These are phyloP conservation scores for Tridacna crocea DNA, from an alignment of 2,888 invertebrate genomes.

Conservation along the genomic window DNA sequence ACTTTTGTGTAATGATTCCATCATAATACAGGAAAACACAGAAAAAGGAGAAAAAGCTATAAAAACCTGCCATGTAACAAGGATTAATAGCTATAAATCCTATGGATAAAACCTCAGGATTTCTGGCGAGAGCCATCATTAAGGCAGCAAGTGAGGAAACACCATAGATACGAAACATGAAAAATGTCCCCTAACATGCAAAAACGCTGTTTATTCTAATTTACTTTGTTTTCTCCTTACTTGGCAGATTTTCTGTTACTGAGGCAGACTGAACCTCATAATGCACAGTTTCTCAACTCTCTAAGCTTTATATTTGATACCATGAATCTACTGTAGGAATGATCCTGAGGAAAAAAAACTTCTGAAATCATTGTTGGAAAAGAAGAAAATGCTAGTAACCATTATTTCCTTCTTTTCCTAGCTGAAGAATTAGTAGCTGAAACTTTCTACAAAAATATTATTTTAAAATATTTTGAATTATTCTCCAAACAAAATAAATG, in stretches of 20 bases:
- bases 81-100: slow-evolving; percentile 7
- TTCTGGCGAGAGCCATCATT: slow-evolving; percentile 19
- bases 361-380: neutral
- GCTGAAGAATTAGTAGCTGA: no score
- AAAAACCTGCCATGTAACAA: neutral
- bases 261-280: no score
- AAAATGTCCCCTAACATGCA: slow-evolving; percentile 23
- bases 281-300: no score
- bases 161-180: neutral
- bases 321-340: no score
- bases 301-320: no score
- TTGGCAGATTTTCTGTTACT: neutral
- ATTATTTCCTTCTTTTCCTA: neutral
- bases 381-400: neutral
- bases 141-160: slow-evolving; percentile 20
- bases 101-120: neutral
- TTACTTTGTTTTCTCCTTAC: neutral
- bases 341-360: no score
- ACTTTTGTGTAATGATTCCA: no score
- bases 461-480: no score
- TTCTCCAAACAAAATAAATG: no score
- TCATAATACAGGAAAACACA: no score
- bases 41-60: neutral
- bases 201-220: neutral
- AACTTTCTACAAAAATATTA: no score